phyloP scores from a whole-genome alignment of 2,888 invertebrate species.

The Drosophila falleni region DNA sequence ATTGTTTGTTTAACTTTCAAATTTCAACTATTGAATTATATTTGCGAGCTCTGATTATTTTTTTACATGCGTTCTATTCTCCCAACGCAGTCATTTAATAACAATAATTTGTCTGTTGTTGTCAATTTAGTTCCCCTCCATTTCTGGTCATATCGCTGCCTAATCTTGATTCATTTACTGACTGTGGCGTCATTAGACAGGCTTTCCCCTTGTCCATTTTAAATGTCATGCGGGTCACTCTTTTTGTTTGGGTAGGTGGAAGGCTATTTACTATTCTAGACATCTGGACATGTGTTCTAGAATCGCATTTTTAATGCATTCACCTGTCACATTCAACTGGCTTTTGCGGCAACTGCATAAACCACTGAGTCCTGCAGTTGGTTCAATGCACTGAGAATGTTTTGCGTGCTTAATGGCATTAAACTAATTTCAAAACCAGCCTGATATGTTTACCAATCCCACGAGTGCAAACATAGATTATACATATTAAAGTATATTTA shows the following conservation, averaged over 20 bases:
- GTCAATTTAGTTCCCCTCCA: conserved; percentile 34
- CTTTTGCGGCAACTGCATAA: conserved; percentile 39
- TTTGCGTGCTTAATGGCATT: conserved; percentile 63
- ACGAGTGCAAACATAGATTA: conserved; percentile 1
- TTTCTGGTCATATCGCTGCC: conserved; percentile 17
- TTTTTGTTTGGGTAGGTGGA: not conserved
- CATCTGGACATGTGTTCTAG: conserved; percentile 24
- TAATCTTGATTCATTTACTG: conserved; percentile 69
- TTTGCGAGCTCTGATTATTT: not conserved
- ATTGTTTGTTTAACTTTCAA: not conserved
- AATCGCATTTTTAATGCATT: conserved; percentile 61
- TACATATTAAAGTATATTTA: conserved; percentile 2
- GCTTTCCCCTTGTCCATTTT: not conserved
- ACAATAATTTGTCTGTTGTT: conserved; percentile 52
- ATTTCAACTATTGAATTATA: not conserved
- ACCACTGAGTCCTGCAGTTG: conserved; percentile 14
- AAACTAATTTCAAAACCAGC: conserved; percentile 37
- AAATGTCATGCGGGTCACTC: conserved; percentile 14
- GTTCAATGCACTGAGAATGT: conserved; percentile 67
- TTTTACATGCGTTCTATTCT: not conserved
- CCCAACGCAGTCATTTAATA: conserved; percentile 43
- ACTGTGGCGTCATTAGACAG: conserved; percentile 44
- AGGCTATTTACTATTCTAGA: conserved; percentile 1
- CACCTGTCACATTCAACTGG: conserved; percentile 50
- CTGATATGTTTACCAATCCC: conserved; percentile 17